Evolutionary conservation across 2,113 vertebrate species (phyloP).

Genomic region (Melanostigma gelatinosum): DNA sequence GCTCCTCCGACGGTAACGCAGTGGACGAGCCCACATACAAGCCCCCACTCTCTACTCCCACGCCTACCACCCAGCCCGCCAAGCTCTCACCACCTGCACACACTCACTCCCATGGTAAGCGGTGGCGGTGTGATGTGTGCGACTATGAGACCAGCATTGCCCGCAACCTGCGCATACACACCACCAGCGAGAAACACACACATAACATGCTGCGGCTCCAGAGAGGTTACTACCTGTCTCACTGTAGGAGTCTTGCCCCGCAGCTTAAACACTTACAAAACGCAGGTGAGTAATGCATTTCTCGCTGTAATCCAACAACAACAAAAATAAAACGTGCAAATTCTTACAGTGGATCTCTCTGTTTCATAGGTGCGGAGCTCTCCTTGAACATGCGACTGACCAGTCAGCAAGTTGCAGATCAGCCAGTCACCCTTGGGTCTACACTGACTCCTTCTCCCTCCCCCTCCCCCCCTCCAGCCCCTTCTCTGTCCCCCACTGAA

Average conservation of each 20-base stretch:
- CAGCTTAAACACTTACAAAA: constrained; percentile 90
- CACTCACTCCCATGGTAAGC: constrained; percentile 81
- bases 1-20: constrained; percentile 58
- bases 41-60: constrained; percentile 62
- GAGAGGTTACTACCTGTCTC: constrained; percentile 96
- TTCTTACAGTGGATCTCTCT: constrained; percentile 4
- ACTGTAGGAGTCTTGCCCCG: constrained; percentile 90
- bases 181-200: constrained; percentile 99
- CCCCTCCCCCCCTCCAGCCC: constrained; percentile 68
- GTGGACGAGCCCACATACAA: constrained; percentile 72
- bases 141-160: constrained; percentile 99
- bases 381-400: constrained; percentile 92
- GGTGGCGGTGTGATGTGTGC: constrained; percentile 98
- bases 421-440: constrained; percentile 92
- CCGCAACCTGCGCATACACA: constrained; percentile 98
- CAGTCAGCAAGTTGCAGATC: constrained; percentile 90
- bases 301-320: background rate
- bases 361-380: constrained; percentile 88
- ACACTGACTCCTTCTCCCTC: constrained; percentile 85
- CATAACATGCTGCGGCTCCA: constrained; percentile 98
- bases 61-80: constrained; percentile 53
- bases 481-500: constrained; percentile 84
- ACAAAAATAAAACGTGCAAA: background rate
- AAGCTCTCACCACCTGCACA: constrained; percentile 66
- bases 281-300: constrained; percentile 72